These are phyloP conservation scores for Tipula confusa DNA, from an alignment of 2,888 invertebrate species.

Conservation along the genomic window DNA sequence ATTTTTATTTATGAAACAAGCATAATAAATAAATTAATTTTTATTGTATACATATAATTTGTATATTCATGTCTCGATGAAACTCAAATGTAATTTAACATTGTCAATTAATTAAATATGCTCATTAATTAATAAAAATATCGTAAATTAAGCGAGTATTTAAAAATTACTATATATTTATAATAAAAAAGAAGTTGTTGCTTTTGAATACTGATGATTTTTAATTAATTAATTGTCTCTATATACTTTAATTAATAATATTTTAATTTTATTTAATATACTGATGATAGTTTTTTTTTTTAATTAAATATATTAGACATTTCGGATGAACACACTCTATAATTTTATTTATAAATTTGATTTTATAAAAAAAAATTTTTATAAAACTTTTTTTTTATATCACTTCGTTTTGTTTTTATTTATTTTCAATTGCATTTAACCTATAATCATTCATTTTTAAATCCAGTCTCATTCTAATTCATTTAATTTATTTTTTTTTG, in stretches of 20 bases:
- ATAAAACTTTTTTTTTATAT: background rate
- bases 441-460: background rate
- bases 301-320: constrained; percentile 29
- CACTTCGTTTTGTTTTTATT: background rate
- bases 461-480: constrained; percentile 28
- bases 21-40: background rate
- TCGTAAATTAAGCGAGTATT: constrained; percentile 15
- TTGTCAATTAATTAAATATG: background rate
- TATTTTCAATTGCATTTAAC: constrained; percentile 28
- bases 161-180: constrained; percentile 3
- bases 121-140: background rate
- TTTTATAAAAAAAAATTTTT: constrained; percentile 21
- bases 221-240: background rate
- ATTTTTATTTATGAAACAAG: background rate
- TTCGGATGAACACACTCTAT: constrained; percentile 29
- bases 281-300: background rate
- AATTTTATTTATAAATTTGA: constrained; percentile 15
- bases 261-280: background rate
- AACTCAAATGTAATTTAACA: background rate
- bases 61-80: background rate
- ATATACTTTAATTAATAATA: constrained; percentile 26
- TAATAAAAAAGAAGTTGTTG: constrained; percentile 27
- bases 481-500: constrained; percentile 9
- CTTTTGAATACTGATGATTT: constrained; percentile 29
- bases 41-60: background rate